A percentile compares a stretch with the other conserved stretches of the same genome.
phyloP scores from a whole-genome alignment of 2,797 vertebrate species.

The Myripristis jacobus region DNA sequence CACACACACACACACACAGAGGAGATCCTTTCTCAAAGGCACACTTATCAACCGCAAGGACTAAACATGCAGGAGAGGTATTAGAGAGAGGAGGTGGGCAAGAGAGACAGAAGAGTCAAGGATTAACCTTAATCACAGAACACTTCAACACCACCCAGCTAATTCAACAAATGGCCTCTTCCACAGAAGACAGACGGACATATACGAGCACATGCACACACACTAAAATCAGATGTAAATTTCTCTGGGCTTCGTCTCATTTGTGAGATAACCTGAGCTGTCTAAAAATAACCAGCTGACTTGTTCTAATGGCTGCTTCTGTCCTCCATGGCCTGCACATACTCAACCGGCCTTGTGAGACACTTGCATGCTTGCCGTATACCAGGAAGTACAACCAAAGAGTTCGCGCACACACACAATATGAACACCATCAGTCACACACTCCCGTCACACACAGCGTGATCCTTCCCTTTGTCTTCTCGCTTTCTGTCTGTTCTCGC shows the following conservation, averaged over 20 bases:
- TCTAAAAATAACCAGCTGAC: constrained; percentile 58
- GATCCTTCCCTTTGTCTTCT: too few species aligned
- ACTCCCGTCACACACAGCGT: too few species aligned
- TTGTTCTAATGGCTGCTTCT: constrained; percentile 18
- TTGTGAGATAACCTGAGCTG: constrained; percentile 68
- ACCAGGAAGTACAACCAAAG: too few species aligned
- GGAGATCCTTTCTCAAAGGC: neutral
- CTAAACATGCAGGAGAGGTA: constrained; percentile 38
- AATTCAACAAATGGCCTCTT: constrained; percentile 76
- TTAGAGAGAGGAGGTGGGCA: constrained; percentile 11
- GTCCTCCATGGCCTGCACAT: constrained; percentile 4
- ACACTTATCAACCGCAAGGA: constrained; percentile 40
- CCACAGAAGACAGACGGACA: constrained; percentile 21
- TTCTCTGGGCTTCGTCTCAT: constrained; percentile 64
- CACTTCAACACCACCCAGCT: constrained; percentile 76
- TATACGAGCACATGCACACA: constrained; percentile 21
- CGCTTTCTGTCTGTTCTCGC: too few species aligned
- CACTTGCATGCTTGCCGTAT: neutral
- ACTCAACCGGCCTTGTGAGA: too few species aligned
- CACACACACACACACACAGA: constrained; percentile 42
- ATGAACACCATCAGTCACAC: too few species aligned
- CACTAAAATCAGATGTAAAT: constrained; percentile 42
- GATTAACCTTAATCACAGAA: constrained; percentile 78
- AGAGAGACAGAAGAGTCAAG: constrained; percentile 43
- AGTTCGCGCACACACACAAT: too few species aligned